Conservation (phyloP, 1,140 invertebrate genomes). For the Apis dorsata region DNA sequence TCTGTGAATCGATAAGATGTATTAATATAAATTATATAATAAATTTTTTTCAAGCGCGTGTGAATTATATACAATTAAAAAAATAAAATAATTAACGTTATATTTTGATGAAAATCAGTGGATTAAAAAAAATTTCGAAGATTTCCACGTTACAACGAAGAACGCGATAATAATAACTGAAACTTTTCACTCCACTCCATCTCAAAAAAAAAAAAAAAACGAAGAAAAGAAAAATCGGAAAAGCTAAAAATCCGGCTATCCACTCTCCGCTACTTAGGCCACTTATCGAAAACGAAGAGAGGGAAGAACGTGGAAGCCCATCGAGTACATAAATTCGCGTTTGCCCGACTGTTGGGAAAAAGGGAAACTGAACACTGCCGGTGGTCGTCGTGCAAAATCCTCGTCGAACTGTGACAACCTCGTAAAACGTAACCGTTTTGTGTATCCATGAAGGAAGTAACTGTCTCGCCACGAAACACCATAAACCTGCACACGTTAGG, state of each 20-base stretch:
- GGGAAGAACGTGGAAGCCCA: no score
- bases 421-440: slow-evolving; percentile 36
- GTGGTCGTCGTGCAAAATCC: slow-evolving; percentile 38
- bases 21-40: not conserved
- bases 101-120: no score
- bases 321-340: slow-evolving; percentile 34
- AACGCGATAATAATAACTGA: not conserved
- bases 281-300: not conserved
- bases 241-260: not conserved
- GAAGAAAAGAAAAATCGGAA: not conserved
- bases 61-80: no score
- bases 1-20: slow-evolving; percentile 40
- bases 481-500: slow-evolving; percentile 26
- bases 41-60: no score
- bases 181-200: no score
- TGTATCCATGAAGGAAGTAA: slow-evolving; percentile 36
- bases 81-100: no score
- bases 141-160: no score
- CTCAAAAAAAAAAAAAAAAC: not conserved
- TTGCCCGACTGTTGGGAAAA: slow-evolving; percentile 5
- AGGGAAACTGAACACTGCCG: slow-evolving; percentile 5
- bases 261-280: not conserved
- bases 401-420: slow-evolving; percentile 32
- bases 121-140: no score
- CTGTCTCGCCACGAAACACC: slow-evolving; percentile 29